Conservation (phyloP, 2,888 invertebrate species). For the Polymixis flavicincta region DNA sequence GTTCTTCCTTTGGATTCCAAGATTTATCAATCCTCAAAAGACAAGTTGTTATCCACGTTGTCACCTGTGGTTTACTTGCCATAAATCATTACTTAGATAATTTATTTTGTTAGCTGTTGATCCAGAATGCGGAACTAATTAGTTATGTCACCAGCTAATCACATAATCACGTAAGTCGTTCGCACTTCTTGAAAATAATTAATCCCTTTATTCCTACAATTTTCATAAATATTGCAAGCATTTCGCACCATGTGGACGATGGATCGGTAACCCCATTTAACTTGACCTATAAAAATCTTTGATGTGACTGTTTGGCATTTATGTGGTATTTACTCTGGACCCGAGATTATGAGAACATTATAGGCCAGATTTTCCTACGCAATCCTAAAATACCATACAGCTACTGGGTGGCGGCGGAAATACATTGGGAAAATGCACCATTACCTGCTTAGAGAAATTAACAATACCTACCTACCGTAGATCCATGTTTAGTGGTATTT, state of each 20-base stretch:
- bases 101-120: background rate
- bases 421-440: background rate
- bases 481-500: background rate
- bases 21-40: background rate
- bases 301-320: constrained; percentile 9
- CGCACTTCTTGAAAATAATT: background rate
- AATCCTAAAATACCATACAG: background rate
- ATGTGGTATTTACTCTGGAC: constrained; percentile 6
- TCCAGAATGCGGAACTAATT: constrained; percentile 23
- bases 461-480: background rate
- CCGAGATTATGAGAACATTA: constrained; percentile 5
- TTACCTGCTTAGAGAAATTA: background rate
- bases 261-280: background rate
- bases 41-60: background rate
- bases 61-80: background rate
- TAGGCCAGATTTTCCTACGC: constrained; percentile 10
- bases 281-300: constrained; percentile 9
- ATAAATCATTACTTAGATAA: background rate
- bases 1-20: constrained; percentile 9
- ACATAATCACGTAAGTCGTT: constrained; percentile 5
- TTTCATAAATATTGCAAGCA: background rate
- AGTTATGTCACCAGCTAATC: background rate
- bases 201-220: background rate
- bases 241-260: background rate
- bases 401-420: constrained; percentile 12